Evolutionary conservation across 2,888 invertebrate genomes (phyloP).

Genomic region (Gandaritis pyraliata): DNA sequence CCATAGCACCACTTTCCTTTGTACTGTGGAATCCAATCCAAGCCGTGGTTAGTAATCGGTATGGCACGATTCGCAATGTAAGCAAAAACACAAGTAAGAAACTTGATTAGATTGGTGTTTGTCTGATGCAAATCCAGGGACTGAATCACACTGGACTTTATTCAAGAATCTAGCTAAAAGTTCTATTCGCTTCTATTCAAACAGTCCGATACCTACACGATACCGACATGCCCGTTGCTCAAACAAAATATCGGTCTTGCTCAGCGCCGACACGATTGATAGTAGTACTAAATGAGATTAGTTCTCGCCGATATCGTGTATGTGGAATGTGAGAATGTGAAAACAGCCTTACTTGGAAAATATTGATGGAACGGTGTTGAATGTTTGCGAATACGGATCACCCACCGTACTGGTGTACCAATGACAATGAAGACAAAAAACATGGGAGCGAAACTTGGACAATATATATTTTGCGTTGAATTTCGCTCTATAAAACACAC

Average conservation of each 20-base stretch:
- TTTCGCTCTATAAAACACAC: constrained; percentile 33
- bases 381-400: background rate
- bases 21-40: constrained; percentile 13
- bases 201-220: background rate
- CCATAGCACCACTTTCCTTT: constrained; percentile 5
- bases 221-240: too few relatives aligned
- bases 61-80: constrained; percentile 7
- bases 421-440: constrained; percentile 38
- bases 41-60: constrained; percentile 7
- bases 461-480: constrained; percentile 74
- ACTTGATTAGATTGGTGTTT: constrained; percentile 20
- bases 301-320: too few relatives aligned
- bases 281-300: too few relatives aligned
- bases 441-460: constrained; percentile 52
- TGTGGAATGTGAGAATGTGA: too few relatives aligned
- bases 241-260: too few relatives aligned
- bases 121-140: constrained; percentile 13
- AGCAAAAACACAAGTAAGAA: constrained; percentile 18
- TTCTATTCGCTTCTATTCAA: background rate
- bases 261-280: too few relatives aligned
- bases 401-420: too few relatives aligned
- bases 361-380: background rate
- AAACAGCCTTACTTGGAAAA: too few relatives aligned
- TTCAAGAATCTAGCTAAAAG: background rate
- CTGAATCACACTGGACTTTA: constrained; percentile 8